Conservation (phyloP, 2,797 vertebrate genomes). For the Pteropus rufus region DNA sequence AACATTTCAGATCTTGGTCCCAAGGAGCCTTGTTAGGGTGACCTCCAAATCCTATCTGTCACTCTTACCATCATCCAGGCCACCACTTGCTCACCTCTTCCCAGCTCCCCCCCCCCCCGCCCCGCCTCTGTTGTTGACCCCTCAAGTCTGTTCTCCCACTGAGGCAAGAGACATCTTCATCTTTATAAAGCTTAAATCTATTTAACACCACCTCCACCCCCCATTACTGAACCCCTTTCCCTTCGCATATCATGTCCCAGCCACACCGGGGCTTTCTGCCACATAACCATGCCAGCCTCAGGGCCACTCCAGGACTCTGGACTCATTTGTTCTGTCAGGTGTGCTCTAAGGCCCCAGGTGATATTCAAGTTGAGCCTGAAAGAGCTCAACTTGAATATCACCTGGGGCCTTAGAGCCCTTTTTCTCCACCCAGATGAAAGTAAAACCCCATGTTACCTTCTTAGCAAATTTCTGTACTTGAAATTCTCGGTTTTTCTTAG, state of each 20-base stretch:
- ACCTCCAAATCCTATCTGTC: background rate
- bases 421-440: background rate
- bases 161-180: background rate
- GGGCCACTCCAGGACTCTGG: background rate
- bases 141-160: background rate
- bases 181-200: background rate
- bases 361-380: no score
- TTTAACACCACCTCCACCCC: background rate
- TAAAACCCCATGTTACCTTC: background rate
- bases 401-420: background rate
- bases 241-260: background rate
- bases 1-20: background rate
- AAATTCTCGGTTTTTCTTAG: background rate
- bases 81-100: background rate
- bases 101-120: accelerated
- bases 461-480: background rate
- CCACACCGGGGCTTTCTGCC: background rate
- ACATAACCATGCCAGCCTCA: background rate
- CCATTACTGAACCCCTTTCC: background rate
- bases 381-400: no score
- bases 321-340: background rate
- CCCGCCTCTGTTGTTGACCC: background rate
- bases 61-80: background rate
- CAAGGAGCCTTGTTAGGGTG: background rate
- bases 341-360: background rate